Base-by-base conservation (phyloP, 2,797 vertebrate genomes). In the Chiloscyllium punctatum region DNA sequence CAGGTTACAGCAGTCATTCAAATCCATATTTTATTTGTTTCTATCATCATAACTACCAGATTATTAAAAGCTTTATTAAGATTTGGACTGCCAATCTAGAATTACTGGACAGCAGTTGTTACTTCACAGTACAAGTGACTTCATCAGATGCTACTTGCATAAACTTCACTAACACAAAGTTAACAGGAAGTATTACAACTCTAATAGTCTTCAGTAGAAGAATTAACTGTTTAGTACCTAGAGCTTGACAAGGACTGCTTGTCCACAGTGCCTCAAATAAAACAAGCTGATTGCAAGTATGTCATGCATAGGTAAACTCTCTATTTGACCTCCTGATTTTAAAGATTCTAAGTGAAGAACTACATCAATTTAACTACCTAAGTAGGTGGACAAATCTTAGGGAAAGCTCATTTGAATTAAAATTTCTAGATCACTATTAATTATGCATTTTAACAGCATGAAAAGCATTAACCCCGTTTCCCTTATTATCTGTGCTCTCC, bases 21-120 rank as follows among this genome's bases (percentile, higher is more conserved):
- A 37, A 30, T 71, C 69, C 37, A 94, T 42, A 42, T 27, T 71
- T 72, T 48, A 42, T 72, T 94, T 33, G 42, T 51, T 71, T 72
- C 69, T 71, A 69, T 72, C 72, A 71, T 48, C 66, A 71, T 94
- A 51, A 94, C 37, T 94, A 48, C 15, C 25, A 94, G 37, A 72
- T 48, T 72, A 11, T 51, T 72, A 72, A 30, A 94, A 94, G 69
- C 16, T 94, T 94, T 94, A 94, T 94, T 94, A 72, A 72, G 37
- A 72, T 72, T 94, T 94, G 92, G 68, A 72, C 68, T 51, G 18
- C 68, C 51, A 69, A 72, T 94, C 69, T 51, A 42, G 92, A 94
- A 71, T 94, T 94, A 94, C 16, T 30, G 15, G 13, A n/a, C 33
- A 66, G 57, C 53, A 91, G 57, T 33, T n/a, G n/a, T 25, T 25